Conservation (phyloP, 2,888 invertebrate genomes). For the Tipula helvola region DNA sequence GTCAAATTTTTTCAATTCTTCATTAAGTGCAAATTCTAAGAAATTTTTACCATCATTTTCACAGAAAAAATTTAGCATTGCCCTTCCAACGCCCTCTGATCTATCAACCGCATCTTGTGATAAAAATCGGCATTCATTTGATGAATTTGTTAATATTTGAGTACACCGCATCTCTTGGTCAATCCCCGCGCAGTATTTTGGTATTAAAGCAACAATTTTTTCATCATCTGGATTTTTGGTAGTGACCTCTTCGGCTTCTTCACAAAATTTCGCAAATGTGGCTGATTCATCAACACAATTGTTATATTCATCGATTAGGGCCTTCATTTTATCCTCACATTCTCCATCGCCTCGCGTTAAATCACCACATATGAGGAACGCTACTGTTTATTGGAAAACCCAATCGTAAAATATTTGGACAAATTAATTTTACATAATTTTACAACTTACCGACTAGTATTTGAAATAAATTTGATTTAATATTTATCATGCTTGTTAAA, state of each 20-base stretch:
- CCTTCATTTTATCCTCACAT: neutral
- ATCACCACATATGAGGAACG: neutral
- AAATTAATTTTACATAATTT: no score
- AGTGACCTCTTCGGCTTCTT: neutral
- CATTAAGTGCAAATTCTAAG: neutral
- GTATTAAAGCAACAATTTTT: neutral
- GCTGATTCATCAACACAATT: neutral
- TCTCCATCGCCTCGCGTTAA: neutral
- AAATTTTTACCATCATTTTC: neutral
- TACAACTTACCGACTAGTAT: no score
- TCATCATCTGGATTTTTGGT: neutral
- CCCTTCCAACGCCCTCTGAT: neutral
- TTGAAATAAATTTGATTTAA: no score
- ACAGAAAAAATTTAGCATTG: neutral
- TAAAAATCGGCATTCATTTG: neutral
- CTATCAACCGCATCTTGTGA: neutral
- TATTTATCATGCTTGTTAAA: no score
- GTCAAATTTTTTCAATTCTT: neutral
- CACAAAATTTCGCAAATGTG: neutral
- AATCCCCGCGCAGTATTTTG: neutral
- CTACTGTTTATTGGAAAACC: neutral
- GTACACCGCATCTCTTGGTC: neutral
- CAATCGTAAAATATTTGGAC: no score
- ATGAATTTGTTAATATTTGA: neutral
- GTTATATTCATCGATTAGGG: neutral